A percentile compares a stretch with the other conserved stretches of the same genome.
Conservation (phyloP, 2,888 invertebrate species). For the Synergus gifuensis region DNA sequence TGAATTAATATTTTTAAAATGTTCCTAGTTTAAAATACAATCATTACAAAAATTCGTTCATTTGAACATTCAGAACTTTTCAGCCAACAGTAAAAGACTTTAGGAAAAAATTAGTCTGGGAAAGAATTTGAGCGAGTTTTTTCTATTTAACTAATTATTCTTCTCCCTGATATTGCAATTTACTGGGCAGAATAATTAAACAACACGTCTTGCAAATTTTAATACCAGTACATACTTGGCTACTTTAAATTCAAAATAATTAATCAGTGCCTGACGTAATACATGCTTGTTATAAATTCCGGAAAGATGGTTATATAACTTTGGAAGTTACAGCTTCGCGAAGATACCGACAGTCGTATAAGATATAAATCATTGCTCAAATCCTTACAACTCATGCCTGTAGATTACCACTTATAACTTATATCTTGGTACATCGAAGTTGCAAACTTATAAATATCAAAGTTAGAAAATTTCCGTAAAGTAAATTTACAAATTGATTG, state of each 20-base stretch:
- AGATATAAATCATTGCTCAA: conserved; percentile 25
- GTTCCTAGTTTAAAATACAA: too few species aligned
- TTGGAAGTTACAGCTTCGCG: conserved; percentile 23
- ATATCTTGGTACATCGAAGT: neutral
- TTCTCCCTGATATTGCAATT: neutral
- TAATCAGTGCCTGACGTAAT: conserved; percentile 27
- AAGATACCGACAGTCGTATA: conserved; percentile 19
- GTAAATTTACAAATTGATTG: too few species aligned
- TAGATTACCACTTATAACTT: conserved; percentile 19
- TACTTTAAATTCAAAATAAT: conserved; percentile 34
- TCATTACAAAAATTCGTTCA: too few species aligned
- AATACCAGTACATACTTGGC: neutral
- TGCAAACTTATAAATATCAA: neutral
- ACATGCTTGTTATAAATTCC: conserved; percentile 27
- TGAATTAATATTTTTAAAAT: too few species aligned
- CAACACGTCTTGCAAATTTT: conserved; percentile 20
- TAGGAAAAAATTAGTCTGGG: neutral
- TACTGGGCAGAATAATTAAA: conserved; percentile 1
- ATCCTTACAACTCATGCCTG: conserved; percentile 14
- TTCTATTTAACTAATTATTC: too few species aligned
- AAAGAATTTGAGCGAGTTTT: too few species aligned
- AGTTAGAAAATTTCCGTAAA: too few species aligned
- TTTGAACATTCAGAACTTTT: too few species aligned
- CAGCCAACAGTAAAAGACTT: neutral
- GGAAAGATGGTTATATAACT: conserved; percentile 34